Percentiles rank a stretch among this genome's conserved stretches.
Evolutionary conservation across 2,888 invertebrate species (phyloP).

Genomic region (Spisula solida): DNA sequence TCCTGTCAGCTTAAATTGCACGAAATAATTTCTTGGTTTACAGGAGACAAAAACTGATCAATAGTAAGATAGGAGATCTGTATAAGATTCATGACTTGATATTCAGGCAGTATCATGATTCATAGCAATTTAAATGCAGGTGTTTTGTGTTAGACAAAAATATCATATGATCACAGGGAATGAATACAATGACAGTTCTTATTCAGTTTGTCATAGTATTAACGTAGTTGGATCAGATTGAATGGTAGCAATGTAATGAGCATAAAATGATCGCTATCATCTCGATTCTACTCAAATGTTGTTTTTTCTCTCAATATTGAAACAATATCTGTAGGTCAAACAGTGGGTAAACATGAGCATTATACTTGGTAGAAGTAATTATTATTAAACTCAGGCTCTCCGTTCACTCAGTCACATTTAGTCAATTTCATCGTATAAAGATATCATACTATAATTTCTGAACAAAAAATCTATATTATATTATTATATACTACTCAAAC

Average conservation of each 20-base stretch:
- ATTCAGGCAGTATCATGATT: neutral
- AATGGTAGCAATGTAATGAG: neutral
- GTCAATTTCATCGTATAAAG: neutral
- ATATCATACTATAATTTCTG: neutral
- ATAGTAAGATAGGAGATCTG: neutral
- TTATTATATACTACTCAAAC: no score
- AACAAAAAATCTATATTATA: neutral
- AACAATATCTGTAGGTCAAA: neutral
- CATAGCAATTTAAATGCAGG: conserved; percentile 8
- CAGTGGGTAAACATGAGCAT: neutral
- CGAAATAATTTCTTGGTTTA: no score
- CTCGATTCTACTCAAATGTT: neutral
- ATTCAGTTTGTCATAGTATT: neutral
- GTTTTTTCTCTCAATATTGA: neutral
- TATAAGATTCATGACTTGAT: neutral
- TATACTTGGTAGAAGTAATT: neutral
- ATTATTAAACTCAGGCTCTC: neutral
- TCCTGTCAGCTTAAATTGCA: no score
- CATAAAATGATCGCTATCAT: neutral
- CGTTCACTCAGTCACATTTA: neutral
- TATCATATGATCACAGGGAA: neutral
- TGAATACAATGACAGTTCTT: neutral
- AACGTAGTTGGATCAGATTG: neutral
- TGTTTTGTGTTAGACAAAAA: neutral
- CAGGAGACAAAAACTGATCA: neutral